Evolutionary conservation across 2,113 vertebrate genomes (phyloP).

Genomic region (Megalops atlanticus): DNA sequence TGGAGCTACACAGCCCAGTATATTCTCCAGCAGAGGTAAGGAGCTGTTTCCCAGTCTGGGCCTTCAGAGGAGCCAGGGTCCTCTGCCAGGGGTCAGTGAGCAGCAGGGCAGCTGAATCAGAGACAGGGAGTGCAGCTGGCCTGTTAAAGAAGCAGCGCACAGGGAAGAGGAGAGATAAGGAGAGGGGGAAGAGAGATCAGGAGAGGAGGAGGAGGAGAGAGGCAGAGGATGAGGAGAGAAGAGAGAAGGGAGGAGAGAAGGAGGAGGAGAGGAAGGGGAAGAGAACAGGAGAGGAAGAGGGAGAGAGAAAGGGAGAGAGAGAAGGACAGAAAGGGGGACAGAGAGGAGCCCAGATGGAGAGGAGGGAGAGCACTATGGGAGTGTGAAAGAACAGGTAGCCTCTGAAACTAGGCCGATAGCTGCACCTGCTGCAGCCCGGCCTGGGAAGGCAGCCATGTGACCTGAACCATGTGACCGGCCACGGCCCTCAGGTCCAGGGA

Average conservation of each 20-base stretch:
- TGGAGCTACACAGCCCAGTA: too few relatives aligned
- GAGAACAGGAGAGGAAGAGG: not conserved
- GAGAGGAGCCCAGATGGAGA: slow-evolving; percentile 32
- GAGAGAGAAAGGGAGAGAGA: slow-evolving; percentile 7
- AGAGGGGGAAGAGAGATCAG: too few relatives aligned
- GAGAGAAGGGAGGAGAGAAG: slow-evolving; percentile 19
- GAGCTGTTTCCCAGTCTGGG: too few relatives aligned
- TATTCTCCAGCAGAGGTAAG: too few relatives aligned
- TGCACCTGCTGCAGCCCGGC: not conserved
- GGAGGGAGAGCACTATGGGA: slow-evolving; percentile 18
- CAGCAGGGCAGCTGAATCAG: slow-evolving; percentile 12
- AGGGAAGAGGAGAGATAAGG: slow-evolving; percentile 7
- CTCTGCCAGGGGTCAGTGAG: too few relatives aligned
- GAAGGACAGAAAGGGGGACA: slow-evolving; percentile 19
- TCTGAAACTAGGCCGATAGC: not conserved
- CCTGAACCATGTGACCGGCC: not conserved
- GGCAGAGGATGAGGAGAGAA: slow-evolving; percentile 4
- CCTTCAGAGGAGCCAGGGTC: too few relatives aligned
- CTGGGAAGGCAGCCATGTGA: not conserved
- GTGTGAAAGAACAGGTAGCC: not conserved
- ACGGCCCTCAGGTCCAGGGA: not conserved
- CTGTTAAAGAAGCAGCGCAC: not conserved
- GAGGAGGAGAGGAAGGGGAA: slow-evolving; percentile 29
- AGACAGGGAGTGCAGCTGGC: not conserved
- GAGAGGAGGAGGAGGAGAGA: not conserved